Evolutionary conservation across 2,797 vertebrate genomes (phyloP).

Genomic region (Molossus molossus): DNA sequence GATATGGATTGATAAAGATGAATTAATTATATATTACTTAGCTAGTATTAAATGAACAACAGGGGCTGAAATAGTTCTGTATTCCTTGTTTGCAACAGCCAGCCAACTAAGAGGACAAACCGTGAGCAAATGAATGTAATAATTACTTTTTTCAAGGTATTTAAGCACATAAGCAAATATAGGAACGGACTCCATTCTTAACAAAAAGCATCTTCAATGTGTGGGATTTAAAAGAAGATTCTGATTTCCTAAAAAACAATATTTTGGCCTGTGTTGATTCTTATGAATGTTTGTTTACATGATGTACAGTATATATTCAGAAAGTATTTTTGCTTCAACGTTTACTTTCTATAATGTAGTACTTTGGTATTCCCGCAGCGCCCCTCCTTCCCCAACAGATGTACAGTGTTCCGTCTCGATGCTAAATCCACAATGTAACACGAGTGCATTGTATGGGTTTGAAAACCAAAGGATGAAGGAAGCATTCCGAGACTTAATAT

Average conservation of each 20-base stretch:
- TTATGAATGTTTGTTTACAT: slow-evolving; percentile 89
- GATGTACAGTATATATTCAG: slow-evolving; percentile 87
- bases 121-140: slow-evolving; percentile 89
- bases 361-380: slow-evolving; percentile 83
- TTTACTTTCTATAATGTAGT: slow-evolving; percentile 85
- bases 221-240: slow-evolving; percentile 75
- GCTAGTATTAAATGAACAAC: slow-evolving; percentile 70
- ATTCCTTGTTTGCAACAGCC: slow-evolving; percentile 76
- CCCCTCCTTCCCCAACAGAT: slow-evolving; percentile 70
- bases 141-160: slow-evolving; percentile 84
- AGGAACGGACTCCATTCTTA: slow-evolving; percentile 82
- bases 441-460: slow-evolving; percentile 85
- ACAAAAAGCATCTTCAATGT: slow-evolving; percentile 57
- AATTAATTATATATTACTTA: slow-evolving; percentile 46
- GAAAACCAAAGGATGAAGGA: slow-evolving; percentile 89
- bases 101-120: slow-evolving; percentile 80
- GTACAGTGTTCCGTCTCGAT: slow-evolving; percentile 76
- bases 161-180: slow-evolving; percentile 89
- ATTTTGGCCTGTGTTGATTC: slow-evolving; percentile 85
- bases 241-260: slow-evolving; percentile 80
- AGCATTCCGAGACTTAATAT: slow-evolving; percentile 86
- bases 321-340: slow-evolving; percentile 90
- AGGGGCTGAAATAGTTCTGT: slow-evolving; percentile 74
- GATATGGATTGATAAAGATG: slow-evolving; percentile 46
- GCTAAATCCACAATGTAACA: slow-evolving; percentile 74